Base-by-base conservation (phyloP, 2,888 invertebrate species). In the Macaria liturata region DNA sequence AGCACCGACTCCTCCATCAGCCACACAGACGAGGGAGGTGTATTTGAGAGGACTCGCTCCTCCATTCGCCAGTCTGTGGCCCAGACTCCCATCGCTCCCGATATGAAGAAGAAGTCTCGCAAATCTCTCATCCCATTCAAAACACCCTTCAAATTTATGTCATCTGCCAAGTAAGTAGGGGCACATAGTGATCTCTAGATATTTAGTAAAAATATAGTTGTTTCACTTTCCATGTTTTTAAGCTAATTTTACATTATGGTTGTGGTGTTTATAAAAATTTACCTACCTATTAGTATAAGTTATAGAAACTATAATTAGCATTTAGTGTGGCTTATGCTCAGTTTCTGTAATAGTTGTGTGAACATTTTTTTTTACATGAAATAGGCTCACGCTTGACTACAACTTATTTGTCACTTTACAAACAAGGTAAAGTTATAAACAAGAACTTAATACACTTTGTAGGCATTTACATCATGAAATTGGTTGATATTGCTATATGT, bases 61-160 rank as follows among this genome's bases (percentile, higher is more conserved):
- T 78, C 76, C 61, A 67, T 73, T 62, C 75, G 79, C 42, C 80
- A 78, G 69, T 68, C 76, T 1, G 46, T 78, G 46, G 76, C 75
- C 0, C 81, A 80, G 62, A 86, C 87, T 0, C 85, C 87, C 3
- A 72, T 76, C 0, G 79, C 78, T 1, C 75, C 81, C 9, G 85
- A 86, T 20, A 66, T 80, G 8, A 91, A 87, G 65, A 92, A 90
- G 66, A 91, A 88, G 62, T 79, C 84, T 64, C 78, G 79, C 45
- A 91, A 83, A 65, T 92, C 92, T 32, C 69, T 92, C 59, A 68
- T 92, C 39, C 84, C 84, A 46, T 92, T 92, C 61, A 92, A 91
- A 75, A 91, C 92, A 20, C 92, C 92, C 9, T 92, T 92, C 58
- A 92, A 91, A 64, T 92, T 92, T 54, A 87, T 83, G 75, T 79